Evolutionary conservation across 2,797 vertebrate genomes (phyloP), one percentile per base, ranked within the genome.

Genomic region (Holocentrus rufus): DNA sequence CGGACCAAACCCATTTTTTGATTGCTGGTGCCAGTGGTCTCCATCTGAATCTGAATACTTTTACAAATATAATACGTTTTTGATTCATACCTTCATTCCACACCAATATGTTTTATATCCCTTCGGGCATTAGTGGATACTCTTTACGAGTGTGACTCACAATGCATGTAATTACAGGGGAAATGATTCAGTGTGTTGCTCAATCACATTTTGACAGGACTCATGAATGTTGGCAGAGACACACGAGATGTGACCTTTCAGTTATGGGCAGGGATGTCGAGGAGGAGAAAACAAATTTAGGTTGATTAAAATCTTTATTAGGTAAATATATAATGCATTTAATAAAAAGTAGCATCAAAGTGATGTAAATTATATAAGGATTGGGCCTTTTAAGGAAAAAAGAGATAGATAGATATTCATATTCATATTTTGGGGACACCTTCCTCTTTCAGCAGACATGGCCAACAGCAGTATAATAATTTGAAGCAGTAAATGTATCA

Each of bases 381-480:
- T 31, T 3, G 30, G 34, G 3, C 7, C 34, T 36, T 36, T 36
- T 36, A 9, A 36, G 34, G 34, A 9, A 36, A 36, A 36, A 36
- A 9, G 34, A n/a, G n/a, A n/a, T n/a, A n/a, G n/a, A n/a, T n/a
- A n/a, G n/a, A n/a, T n/a, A n/a, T n/a, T n/a, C n/a, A n/a, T n/a
- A n/a, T n/a, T n/a, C n/a, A n/a, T n/a, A 6, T 50, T 50, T 5
- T 50, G 11, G 20, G 20, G 49, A 14, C 7, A 3, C 44, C 15
- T 14, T 34, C 18, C 20, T 25, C 42, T 11, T 59, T 3, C 55
- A 62, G 49, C 44, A n/a, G 30, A 17, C 36, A 22, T 15, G 70
- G 66, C 72, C 70, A 78, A 18, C 59, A 49, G 66, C 7, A 23
- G 44, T 53, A 1, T 15, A 13, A 42, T 55, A 9, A 50, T 47